Base-by-base conservation (phyloP, 1,140 invertebrate genomes). In the Anthonomus grandis region DNA sequence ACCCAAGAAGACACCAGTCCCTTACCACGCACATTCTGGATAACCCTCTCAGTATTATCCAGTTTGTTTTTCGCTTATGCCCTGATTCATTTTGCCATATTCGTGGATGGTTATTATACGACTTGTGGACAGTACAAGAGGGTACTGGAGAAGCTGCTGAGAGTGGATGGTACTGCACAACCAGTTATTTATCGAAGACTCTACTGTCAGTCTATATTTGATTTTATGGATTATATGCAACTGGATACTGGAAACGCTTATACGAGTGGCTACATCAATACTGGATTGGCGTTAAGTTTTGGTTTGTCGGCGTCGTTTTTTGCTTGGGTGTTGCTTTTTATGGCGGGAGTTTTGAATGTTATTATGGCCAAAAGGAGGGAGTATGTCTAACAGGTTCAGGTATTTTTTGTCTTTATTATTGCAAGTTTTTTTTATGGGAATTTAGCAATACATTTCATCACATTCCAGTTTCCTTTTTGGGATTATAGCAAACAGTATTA, bases 221-320 rank as follows among this genome's bases (percentile, higher is more conserved):
- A 84, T 68, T 83, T 78, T 51, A 78, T 84, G 77, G 82, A 84
- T 68, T 83, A 83, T 59, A 62, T 83, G 21, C 76, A 81, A 25
- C 75, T 78, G 2, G 75, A 80, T 31, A 62, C 64, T 0, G 75
- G 71, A 37, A 72, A 75, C 54, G 75, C 72, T 64, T 69, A 67
- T 59, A 68, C 76, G 0, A 62, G 70, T 2, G 76, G 76, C 15
- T 67, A 69, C 60, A 78, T 79, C 6, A 76, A 81, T 57, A 81
- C 80, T 0, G 78, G 73, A 2, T 34, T 78, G 0, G 70, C 73
- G 23, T 67, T 83, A 12, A 75, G 75, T 41, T 55, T 81, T 17
- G 70, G 78, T 0, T 72, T 82, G 10, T 56, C 67, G 2, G 63
- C 73, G 0, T 70, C 76, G 8, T 78, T 74, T 74, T 63, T 79